Evolutionary conservation across 2,888 invertebrate species (phyloP).

Genomic region (Caenorhabditis sp.): DNA sequence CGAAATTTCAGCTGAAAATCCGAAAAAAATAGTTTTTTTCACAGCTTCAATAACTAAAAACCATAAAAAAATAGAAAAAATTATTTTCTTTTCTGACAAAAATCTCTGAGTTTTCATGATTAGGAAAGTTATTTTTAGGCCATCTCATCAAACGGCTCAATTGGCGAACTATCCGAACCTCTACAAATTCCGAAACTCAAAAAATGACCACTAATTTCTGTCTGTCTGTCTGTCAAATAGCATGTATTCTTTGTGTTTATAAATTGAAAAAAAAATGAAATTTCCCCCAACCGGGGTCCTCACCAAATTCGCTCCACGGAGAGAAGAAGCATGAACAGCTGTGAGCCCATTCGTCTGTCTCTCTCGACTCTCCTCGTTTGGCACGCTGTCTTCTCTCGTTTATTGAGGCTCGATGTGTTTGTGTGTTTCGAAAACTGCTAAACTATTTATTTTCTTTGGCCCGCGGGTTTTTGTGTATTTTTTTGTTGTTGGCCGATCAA

Average conservation of each 20-base stretch:
- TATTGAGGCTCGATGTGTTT: neutral
- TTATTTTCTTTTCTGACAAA: too few species aligned
- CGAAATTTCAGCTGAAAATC: too few species aligned
- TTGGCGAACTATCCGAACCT: conserved; percentile 24
- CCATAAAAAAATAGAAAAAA: too few species aligned
- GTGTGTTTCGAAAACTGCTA: neutral
- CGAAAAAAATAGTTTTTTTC: too few species aligned
- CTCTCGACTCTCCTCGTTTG: neutral
- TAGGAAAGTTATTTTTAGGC: conserved; percentile 19
- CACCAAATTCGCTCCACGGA: neutral
- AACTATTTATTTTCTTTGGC: neutral
- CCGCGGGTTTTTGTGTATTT: neutral
- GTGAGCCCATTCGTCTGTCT: neutral
- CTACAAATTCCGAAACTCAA: conserved; percentile 5
- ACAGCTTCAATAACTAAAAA: too few species aligned
- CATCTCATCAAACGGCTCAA: conserved; percentile 14
- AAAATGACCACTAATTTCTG: neutral
- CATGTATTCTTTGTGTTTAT: neutral
- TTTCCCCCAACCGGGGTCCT: neutral
- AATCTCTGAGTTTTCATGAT: too few species aligned
- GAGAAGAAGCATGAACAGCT: neutral
- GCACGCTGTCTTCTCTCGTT: neutral
- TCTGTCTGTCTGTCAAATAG: neutral
- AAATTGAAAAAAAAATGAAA: neutral
- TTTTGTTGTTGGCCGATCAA: neutral